Conservation (phyloP, 2,797 vertebrate genomes). For the Lithobates sylvaticus region DNA sequence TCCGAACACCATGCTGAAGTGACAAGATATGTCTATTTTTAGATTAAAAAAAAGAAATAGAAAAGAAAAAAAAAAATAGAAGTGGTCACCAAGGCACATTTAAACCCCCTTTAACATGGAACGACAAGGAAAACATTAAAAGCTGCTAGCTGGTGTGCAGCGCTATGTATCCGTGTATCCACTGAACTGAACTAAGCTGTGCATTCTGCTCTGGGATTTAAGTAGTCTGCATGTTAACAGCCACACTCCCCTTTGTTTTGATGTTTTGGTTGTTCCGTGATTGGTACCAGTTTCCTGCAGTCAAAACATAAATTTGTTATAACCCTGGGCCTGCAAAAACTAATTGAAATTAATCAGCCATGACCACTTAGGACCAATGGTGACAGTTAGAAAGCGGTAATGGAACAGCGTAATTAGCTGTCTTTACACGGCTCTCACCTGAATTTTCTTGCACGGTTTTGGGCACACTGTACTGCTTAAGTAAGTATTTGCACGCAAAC, state of each 20-base stretch:
- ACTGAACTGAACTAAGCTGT: constrained; percentile 56
- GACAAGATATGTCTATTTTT: constrained; percentile 28
- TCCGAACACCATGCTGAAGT: background rate
- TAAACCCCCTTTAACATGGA: background rate
- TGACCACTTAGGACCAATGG: constrained; percentile 77
- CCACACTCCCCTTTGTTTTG: constrained; percentile 77
- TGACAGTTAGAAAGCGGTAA: constrained; percentile 68
- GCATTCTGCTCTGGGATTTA: constrained; percentile 68
- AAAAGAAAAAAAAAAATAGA: background rate
- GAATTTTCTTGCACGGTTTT: constrained; percentile 75
- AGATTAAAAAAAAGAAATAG: background rate
- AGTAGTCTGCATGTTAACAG: constrained; percentile 66
- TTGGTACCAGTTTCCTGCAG: constrained; percentile 79
- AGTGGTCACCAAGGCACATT: background rate
- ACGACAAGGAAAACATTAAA: constrained; percentile 33
- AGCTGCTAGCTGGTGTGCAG: constrained; percentile 26
- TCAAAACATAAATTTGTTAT: constrained; percentile 87
- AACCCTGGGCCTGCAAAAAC: constrained; percentile 73
- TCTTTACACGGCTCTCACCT: constrained; percentile 76
- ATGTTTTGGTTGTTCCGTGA: constrained; percentile 81
- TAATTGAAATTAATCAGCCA: constrained; percentile 84
- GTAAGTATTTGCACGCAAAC: constrained; percentile 90
- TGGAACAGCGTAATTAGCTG: constrained; percentile 80
- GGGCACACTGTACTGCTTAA: constrained; percentile 76
- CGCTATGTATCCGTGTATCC: constrained; percentile 31